These are phyloP conservation scores for Heliconius himera DNA, from an alignment of 1,140 invertebrate genomes.

Conservation along the genomic window DNA sequence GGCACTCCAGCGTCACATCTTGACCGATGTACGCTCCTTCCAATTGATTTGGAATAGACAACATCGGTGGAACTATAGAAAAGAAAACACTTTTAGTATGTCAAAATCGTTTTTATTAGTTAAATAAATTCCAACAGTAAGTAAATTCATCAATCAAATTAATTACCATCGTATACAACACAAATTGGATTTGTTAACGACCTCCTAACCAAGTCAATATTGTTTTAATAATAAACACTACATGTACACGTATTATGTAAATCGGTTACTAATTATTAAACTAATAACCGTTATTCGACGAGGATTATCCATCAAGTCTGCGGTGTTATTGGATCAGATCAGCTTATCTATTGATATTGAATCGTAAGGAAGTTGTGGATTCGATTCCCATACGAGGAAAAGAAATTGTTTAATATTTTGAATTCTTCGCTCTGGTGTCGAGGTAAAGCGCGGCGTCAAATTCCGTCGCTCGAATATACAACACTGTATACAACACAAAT, in stretches of 20 bases:
- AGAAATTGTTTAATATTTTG: too few species aligned
- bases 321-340: constrained; percentile 1
- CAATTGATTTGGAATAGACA: constrained; percentile 83
- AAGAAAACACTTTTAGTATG: not conserved
- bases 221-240: constrained; percentile 16
- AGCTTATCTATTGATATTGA: constrained; percentile 54
- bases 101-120: not conserved
- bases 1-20: constrained; percentile 82
- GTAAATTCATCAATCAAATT: constrained; percentile 10
- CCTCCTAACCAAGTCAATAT: constrained; percentile 13
- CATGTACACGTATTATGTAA: constrained; percentile 12
- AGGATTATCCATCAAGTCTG: constrained; percentile 9
- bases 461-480: not conserved
- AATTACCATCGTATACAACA: constrained; percentile 8
- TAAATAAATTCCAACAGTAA: constrained; percentile 1
- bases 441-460: too few species aligned
- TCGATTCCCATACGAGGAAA: too few species aligned
- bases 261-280: constrained; percentile 13
- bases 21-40: constrained; percentile 83
- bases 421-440: too few species aligned
- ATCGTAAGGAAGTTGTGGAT: constrained; percentile 61
- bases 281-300: constrained; percentile 5
- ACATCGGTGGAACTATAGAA: constrained; percentile 81
- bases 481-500: not conserved
- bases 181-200: constrained; percentile 14